Evolutionary conservation across 2,888 invertebrate species (phyloP), one percentile per base, ranked within the genome.

Genomic region (Drosophila ustulata): DNA sequence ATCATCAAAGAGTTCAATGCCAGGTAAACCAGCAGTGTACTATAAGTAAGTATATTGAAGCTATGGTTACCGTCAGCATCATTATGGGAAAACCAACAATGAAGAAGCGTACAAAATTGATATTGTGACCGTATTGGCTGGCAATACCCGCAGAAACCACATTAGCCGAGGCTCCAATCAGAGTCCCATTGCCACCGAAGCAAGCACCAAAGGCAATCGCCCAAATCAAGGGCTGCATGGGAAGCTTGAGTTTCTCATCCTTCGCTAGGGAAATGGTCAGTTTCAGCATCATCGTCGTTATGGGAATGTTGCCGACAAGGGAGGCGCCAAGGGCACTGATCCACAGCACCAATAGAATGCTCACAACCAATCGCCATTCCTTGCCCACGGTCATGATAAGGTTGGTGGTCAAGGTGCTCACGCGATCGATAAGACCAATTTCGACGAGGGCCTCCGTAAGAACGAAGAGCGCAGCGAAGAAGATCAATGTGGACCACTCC

Each of bases 81-180:
- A 96, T 96, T 55, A 97, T 93, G 0, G 98, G 98, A 90, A 97
- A 96, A 4, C 97, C 97, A 64, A 97, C 78, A 4, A 95, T 95
- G 91, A 97, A 96, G 93, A 97, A 98, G 78, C 96, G 94, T 88
- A 95, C 92, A 91, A 98, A 98, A 0, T 95, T 94, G 86, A 98
- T 95, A 74, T 94, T 93, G 90, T 97, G 97, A 3, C 98, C 98
- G 91, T 98, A 97, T 82, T 97, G 97, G 82, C 96, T 97, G 0
- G 98, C 97, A 2, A 98, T 95, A 47, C 98, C 97, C 0, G 97
- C 97, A 90, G 96, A 96, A 0, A 98, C 96, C 3, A 98, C 97
- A 92, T 98, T 98, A 0, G 97, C 96, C 11, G 97, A 96, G 0
- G 97, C 96, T 39, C 97, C 98, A 84, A 98, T 97, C 18, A 98